These are phyloP conservation scores for Potorous gilbertii DNA, from an alignment of 2,797 vertebrate species.

Conservation along the genomic window DNA sequence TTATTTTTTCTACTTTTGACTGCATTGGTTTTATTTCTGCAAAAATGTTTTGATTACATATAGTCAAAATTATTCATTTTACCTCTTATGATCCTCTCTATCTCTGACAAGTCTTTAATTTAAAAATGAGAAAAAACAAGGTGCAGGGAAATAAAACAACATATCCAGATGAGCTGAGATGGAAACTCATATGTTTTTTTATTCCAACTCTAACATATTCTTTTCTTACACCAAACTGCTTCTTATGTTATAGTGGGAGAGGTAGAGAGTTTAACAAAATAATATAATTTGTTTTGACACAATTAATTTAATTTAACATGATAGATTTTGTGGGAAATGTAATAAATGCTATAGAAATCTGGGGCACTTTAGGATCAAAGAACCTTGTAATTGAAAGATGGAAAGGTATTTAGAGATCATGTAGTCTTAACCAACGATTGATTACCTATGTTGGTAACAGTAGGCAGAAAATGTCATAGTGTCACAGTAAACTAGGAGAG, in stretches of 20 bases:
- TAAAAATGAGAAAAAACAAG: background rate
- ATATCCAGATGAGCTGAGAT: background rate
- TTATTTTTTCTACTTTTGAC: background rate
- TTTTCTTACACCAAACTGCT: background rate
- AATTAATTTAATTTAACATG: background rate
- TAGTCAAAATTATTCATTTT: background rate
- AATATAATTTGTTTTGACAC: background rate
- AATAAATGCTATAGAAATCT: background rate
- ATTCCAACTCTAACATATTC: background rate
- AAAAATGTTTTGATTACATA: background rate
- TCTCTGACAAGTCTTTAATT: background rate
- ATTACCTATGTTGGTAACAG: background rate
- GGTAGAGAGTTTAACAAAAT: background rate
- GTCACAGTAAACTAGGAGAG: background rate
- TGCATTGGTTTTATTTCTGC: background rate
- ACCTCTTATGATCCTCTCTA: background rate
- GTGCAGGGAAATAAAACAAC: background rate
- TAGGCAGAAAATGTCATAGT: background rate
- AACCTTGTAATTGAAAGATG: background rate
- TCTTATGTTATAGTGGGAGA: slow-evolving; percentile 10
- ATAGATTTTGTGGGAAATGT: background rate
- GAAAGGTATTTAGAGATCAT: background rate
- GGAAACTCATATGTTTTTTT: slow-evolving; percentile 29
- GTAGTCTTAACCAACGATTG: background rate
- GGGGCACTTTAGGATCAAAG: background rate